Conservation (phyloP, 2,888 invertebrate species). For the Pheosia gnoma region DNA sequence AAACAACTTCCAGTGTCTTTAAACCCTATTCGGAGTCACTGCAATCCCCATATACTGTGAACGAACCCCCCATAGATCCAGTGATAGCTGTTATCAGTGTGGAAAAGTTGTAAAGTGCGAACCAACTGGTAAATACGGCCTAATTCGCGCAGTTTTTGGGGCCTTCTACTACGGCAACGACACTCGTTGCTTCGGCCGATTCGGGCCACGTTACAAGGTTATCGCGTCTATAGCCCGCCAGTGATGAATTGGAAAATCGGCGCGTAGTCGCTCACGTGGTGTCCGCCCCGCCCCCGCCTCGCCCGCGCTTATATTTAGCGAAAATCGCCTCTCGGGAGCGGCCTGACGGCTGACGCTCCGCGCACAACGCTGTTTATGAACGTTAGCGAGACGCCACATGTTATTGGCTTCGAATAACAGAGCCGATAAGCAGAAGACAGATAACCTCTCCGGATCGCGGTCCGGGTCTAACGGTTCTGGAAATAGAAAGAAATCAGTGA, state of each 20-base stretch:
- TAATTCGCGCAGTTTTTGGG: conserved; percentile 61
- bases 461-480: conserved; percentile 68
- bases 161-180: conserved; percentile 58
- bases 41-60: conserved; percentile 31
- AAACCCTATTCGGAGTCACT: conserved; percentile 28
- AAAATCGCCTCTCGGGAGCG: conserved; percentile 82
- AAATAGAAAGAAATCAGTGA: conserved; percentile 66
- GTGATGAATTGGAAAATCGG: conserved; percentile 84
- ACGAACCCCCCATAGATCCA: conserved; percentile 39
- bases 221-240: conserved; percentile 78
- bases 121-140: conserved; percentile 59
- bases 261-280: conserved; percentile 84
- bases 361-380: conserved; percentile 78
- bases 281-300: conserved; percentile 78
- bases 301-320: conserved; percentile 82
- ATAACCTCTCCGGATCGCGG: conserved; percentile 77
- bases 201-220: conserved; percentile 82
- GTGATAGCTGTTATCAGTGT: conserved; percentile 77
- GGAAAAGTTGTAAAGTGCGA: conserved; percentile 73
- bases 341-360: conserved; percentile 71
- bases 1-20: conserved; percentile 46
- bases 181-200: conserved; percentile 67
- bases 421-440: conserved; percentile 78
- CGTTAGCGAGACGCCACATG: conserved; percentile 80
- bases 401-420: conserved; percentile 81